Percentiles rank a stretch among this genome's conserved stretches.
These are phyloP conservation scores for Hemitrygon akajei DNA, from an alignment of 2,797 vertebrate species.

Conservation along the genomic window DNA sequence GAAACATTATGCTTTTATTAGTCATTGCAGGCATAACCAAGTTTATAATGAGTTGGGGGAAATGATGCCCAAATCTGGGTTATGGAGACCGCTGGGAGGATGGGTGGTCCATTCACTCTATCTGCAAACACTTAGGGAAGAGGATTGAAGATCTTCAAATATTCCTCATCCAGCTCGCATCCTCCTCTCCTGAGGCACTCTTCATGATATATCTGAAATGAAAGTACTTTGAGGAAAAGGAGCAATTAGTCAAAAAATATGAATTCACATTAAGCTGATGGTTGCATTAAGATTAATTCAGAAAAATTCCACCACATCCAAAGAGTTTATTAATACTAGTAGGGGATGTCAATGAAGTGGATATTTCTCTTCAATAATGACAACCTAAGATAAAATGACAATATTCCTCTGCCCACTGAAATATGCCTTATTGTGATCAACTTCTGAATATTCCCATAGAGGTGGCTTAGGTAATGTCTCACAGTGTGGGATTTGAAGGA, in stretches of 20 bases:
- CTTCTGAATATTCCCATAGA: not conserved
- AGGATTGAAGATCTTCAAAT: not conserved
- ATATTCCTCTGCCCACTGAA: not conserved
- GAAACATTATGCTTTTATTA: constrained; percentile 20
- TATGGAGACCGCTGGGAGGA: not conserved
- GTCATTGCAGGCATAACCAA: not conserved
- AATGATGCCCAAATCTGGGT: not conserved
- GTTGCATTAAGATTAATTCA: not conserved
- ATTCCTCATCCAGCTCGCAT: not conserved
- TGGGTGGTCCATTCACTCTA: not conserved
- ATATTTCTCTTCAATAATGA: not conserved
- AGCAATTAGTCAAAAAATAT: not conserved
- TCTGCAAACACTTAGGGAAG: not conserved
- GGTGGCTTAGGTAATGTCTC: not conserved
- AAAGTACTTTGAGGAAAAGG: not conserved
- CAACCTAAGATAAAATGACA: not conserved
- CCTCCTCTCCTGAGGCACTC: not conserved
- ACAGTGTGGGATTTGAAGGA: not conserved
- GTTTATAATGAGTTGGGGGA: not conserved
- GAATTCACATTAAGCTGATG: not conserved
- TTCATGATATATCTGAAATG: not conserved
- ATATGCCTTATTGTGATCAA: constrained; percentile 1
- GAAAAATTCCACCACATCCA: not conserved
- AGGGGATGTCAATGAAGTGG: not conserved
- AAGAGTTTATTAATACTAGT: no score